Base-by-base conservation (phyloP, 53 echinoderm and acorn worm species). In the Crossaster papposus region DNA sequence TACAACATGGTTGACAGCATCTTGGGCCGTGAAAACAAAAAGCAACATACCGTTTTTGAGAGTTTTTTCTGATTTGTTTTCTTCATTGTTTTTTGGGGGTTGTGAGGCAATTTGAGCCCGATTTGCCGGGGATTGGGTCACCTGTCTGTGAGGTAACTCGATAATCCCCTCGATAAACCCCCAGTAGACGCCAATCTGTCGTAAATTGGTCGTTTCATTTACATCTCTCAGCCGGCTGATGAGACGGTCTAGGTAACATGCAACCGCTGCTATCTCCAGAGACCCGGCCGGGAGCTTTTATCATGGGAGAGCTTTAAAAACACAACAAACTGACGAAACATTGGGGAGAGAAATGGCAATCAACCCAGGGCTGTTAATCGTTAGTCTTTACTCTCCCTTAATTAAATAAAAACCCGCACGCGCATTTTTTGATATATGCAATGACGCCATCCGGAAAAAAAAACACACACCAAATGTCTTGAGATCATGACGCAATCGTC, bases 151-250 rank as follows among this genome's bases (percentile, higher is more conserved):
- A 81, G 14, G 82, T 82, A 64, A 82, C 65, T 20, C 23, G 82
- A 82, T 82, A 82, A 37, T 65, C 51, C 36, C 63, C 24, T 17
- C 53, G 50, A 7, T 36, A 26, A 31, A 13, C 34, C 28, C 38
- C 22, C 34, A 65, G 68, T 36, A 68, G 44, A 68, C 14, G 68
- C 68, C 82, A 82, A 82, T 82, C 68, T 82, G 82, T 44, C 14
- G 65, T 23, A 82, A 82, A 82, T 82, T 82, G 82, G 36, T 28
- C 30, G 82, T 82, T 82, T 26, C 65, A 55, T 81, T 81, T 63
- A 20, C 64, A 81, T 81, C 23, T n/a, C n/a, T n/a, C 58, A 3
- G 14, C 20, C 24, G 20, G 28, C 28, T 68, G 68, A 68, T 68
- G 28, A 10, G 81, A 81, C 55, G 20, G 63, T 34, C 15, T 30